Percentiles rank a stretch among this genome's conserved stretches.
These are phyloP conservation scores for Dasypus novemcinctus DNA, from an alignment of 2,113 vertebrate species.

Conservation along the genomic window DNA sequence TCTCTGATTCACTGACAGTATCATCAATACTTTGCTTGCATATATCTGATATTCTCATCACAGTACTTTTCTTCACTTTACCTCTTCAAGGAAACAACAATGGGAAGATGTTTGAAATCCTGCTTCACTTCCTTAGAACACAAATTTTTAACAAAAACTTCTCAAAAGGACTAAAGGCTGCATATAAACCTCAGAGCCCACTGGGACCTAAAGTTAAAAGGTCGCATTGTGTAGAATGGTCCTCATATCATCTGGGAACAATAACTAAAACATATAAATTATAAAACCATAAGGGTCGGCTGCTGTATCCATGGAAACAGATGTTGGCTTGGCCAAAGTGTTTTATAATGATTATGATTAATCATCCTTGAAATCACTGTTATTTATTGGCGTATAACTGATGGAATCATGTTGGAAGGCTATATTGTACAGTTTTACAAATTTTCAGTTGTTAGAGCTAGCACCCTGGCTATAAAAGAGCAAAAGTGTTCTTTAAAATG, in stretches of 20 bases:
- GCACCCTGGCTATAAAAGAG: slow-evolving; percentile 67
- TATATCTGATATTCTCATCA: background rate
- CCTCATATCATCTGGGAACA: slow-evolving; percentile 74
- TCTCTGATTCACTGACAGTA: background rate
- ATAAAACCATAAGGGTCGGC: slow-evolving; percentile 44
- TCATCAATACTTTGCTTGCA: background rate
- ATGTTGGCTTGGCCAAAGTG: slow-evolving; percentile 82
- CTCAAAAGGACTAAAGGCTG: slow-evolving; percentile 41
- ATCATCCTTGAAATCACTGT: slow-evolving; percentile 82
- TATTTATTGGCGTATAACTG: slow-evolving; percentile 82
- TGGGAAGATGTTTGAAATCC: slow-evolving; percentile 50
- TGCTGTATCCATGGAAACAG: slow-evolving; percentile 83
- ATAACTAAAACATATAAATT: slow-evolving; percentile 77
- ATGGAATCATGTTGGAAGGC: slow-evolving; percentile 67
- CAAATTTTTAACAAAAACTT: slow-evolving; percentile 55
- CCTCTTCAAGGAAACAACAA: background rate
- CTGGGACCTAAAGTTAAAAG: slow-evolving; percentile 70
- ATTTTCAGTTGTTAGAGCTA: slow-evolving; percentile 70
- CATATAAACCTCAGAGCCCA: slow-evolving; percentile 37
- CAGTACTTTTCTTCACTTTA: slow-evolving; percentile 2
- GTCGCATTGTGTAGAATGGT: slow-evolving; percentile 68
- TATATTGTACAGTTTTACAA: slow-evolving; percentile 62
- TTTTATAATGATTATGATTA: slow-evolving; percentile 83
- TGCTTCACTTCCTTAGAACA: slow-evolving; percentile 38
- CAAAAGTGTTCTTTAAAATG: slow-evolving; percentile 71